Base-by-base conservation (phyloP, 2,797 vertebrate genomes). In the Morelia viridis region DNA sequence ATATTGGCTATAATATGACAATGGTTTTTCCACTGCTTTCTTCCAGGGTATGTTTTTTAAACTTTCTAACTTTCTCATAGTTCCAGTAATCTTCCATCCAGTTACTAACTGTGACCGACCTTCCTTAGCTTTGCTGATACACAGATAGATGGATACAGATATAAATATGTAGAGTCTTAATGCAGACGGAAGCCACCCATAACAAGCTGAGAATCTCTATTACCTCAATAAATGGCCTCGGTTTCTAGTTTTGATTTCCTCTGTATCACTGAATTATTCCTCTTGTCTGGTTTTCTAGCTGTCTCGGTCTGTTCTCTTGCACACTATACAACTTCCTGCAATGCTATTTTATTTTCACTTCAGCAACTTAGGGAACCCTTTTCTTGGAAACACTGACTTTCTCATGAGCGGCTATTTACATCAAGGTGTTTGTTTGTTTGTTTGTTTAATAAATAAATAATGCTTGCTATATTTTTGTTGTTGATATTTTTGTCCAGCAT, bases 371-470 rank as follows among this genome's bases (percentile, higher is more conserved):
- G 71, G 1, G 89, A 94, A 94, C 62, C 46, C 7, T 94, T 94
- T 94, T 93, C 41, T 89, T 92, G 76, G 94, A 94, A 93, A 1
- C 60, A 90, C 19, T 15, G 57, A 6, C 22, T 88, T 94, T 94
- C 92, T 91, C 46, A 93, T 89, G 92, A 85, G 89, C 89, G 95
- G 90, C 50, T 96, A 87, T 95, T 97, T 97, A 93, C 94, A 97
- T 97, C 92, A 97, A 96, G 91, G 89, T 60, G 5, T 41, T 41
- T 41, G 3, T 41, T 41, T 41, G 50, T 53, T 53, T 35, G 35
- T 35, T 53, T 50, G 0, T 50, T 50, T 50, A 50, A 50, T 5
- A 50, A 50, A 3, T 41, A 41, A 50, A 50, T 50, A 50, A 50
- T 50, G 7, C 7, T 50, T 50, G 50, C 1, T 93, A 60, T 0